A percentile compares a stretch with the other conserved stretches of the same genome.
Evolutionary conservation across 2,113 vertebrate genomes (phyloP).

Genomic region (Lepus timidus): DNA sequence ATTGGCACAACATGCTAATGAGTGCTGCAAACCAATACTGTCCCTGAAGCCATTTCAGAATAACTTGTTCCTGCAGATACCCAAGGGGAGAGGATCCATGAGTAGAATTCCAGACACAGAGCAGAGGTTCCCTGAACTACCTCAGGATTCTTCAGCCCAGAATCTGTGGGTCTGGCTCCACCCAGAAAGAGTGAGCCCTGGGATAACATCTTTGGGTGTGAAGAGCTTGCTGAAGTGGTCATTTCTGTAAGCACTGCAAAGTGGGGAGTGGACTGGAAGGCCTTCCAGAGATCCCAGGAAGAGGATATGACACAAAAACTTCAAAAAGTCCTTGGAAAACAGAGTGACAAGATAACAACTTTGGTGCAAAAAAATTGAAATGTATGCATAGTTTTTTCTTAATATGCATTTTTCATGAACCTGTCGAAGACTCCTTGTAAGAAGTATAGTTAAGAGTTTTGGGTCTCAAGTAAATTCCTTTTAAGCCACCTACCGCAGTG

Average conservation of each 20-base stretch:
- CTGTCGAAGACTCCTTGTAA: background rate
- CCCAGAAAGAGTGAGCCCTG: background rate
- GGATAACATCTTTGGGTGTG: background rate
- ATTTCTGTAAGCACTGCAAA: background rate
- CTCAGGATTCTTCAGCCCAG: background rate
- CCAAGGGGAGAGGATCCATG: background rate
- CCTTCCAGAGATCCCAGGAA: background rate
- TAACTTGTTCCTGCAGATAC: background rate
- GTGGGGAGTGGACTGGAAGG: background rate
- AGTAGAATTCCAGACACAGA: background rate
- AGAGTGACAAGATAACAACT: too few relatives aligned
- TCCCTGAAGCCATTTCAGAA: background rate
- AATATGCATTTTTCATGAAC: too few relatives aligned
- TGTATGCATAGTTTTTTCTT: too few relatives aligned
- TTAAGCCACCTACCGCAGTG: background rate
- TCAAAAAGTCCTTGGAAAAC: too few relatives aligned
- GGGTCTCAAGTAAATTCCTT: background rate
- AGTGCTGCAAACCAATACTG: background rate
- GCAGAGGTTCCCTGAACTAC: background rate
- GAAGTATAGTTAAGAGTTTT: background rate
- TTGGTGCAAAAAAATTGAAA: too few relatives aligned
- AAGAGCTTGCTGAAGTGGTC: background rate
- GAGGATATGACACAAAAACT: too few relatives aligned
- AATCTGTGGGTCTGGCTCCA: background rate
- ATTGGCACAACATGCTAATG: background rate